These are phyloP conservation scores for Camelus bactrianus DNA, from an alignment of 2,113 vertebrate genomes.

Conservation along the genomic window DNA sequence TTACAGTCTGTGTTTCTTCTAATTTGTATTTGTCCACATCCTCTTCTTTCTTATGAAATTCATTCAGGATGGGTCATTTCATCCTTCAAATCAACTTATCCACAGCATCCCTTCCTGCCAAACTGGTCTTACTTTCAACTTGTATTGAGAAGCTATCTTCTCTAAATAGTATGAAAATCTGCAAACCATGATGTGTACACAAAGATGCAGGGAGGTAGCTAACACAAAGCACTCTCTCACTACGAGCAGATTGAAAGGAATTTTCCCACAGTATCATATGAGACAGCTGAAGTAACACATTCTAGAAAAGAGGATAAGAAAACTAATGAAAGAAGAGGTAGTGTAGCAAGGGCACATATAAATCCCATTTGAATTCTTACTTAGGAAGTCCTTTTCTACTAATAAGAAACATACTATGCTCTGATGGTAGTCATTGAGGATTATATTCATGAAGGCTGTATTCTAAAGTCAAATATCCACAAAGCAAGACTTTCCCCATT, in stretches of 20 bases:
- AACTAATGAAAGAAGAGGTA: background rate
- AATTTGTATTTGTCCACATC: background rate
- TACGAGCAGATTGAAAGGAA: background rate
- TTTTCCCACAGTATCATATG: background rate
- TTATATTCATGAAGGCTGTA: background rate
- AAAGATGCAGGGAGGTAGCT: background rate
- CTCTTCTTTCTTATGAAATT: background rate
- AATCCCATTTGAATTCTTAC: background rate
- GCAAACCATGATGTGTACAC: background rate
- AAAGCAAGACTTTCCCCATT: background rate
- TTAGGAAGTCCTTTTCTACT: background rate
- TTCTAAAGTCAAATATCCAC: background rate
- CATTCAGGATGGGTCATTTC: background rate
- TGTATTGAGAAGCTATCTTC: conserved; percentile 6
- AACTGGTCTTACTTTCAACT: background rate
- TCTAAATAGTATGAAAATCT: conserved; percentile 18
- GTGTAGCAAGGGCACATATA: background rate
- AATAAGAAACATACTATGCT: background rate
- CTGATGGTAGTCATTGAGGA: background rate
- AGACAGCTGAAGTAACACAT: background rate
- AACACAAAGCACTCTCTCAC: background rate
- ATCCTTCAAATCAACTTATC: background rate
- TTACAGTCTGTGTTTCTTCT: background rate
- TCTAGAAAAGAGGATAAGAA: background rate
- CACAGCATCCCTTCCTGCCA: background rate